Evolutionary conservation across 1,140 invertebrate species (phyloP).

Genomic region (Gryllus bimaculatus): DNA sequence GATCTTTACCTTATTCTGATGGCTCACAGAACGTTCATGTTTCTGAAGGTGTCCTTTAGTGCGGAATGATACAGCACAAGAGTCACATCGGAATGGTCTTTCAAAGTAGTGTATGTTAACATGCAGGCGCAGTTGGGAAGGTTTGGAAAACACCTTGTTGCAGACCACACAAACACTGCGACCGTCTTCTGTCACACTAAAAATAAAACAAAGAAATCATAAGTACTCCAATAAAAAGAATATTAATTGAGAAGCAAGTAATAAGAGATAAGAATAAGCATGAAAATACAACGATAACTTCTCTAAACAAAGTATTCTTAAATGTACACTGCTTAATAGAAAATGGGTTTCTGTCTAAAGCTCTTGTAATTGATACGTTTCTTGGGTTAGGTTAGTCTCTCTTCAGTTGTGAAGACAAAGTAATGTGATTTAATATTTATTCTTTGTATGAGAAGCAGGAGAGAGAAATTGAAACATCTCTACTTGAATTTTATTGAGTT

Average conservation of each 20-base stretch:
- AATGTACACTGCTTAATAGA: background rate
- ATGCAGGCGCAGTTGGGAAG: constrained; percentile 80
- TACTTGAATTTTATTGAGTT: no score
- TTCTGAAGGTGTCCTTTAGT: constrained; percentile 88
- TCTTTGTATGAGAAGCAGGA: no score
- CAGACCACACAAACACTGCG: constrained; percentile 79
- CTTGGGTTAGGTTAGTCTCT: no score
- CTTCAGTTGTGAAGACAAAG: no score
- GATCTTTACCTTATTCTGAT: constrained; percentile 72
- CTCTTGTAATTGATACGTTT: background rate
- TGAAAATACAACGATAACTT: background rate
- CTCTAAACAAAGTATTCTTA: background rate
- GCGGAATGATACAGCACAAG: constrained; percentile 81
- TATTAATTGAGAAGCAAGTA: background rate
- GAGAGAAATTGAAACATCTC: no score
- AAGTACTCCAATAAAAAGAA: background rate
- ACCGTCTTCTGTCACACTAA: constrained; percentile 59
- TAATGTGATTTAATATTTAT: no score
- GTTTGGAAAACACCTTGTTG: constrained; percentile 81
- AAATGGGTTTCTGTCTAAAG: background rate
- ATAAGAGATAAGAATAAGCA: background rate
- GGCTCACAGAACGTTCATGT: constrained; percentile 79
- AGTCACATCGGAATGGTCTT: constrained; percentile 80
- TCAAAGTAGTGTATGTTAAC: constrained; percentile 96
- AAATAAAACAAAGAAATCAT: constrained; percentile 11